Evolutionary conservation across 2,888 invertebrate species (phyloP).

Genomic region (Amaurobius ferox): DNA sequence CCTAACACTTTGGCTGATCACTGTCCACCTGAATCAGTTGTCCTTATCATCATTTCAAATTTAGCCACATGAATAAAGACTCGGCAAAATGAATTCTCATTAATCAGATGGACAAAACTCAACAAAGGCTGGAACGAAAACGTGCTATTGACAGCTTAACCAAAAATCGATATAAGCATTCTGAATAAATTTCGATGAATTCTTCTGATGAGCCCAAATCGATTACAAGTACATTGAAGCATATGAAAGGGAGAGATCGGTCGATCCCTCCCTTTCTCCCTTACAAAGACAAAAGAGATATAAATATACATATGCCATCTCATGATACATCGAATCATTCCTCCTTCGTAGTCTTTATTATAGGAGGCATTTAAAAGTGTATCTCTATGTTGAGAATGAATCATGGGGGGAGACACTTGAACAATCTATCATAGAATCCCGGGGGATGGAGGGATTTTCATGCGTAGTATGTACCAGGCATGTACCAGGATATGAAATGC

Average conservation of each 20-base stretch:
- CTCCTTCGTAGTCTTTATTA: conserved; percentile 67
- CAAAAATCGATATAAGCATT: conserved; percentile 31
- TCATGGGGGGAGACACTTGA: conserved; percentile 37
- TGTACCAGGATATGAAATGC: conserved; percentile 37
- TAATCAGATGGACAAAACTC: conserved; percentile 39
- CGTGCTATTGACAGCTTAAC: conserved; percentile 60
- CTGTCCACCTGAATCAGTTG: conserved; percentile 1
- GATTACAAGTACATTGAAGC: conserved; percentile 19
- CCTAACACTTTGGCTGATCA: no score
- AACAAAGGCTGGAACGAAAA: conserved; percentile 22
- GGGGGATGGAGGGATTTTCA: conserved; percentile 38
- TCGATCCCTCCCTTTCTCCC: background rate
- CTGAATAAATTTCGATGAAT: conserved; percentile 45
- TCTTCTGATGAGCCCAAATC: conserved; percentile 24
- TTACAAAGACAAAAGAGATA: conserved; percentile 5
- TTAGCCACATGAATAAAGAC: background rate
- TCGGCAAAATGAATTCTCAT: conserved; percentile 31
- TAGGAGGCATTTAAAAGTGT: conserved; percentile 63
- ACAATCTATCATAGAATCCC: conserved; percentile 60
- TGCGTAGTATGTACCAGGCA: conserved; percentile 1
- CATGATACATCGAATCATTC: conserved; percentile 54
- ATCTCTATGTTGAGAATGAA: conserved; percentile 39
- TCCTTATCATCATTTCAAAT: background rate
- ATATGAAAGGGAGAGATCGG: conserved; percentile 12
- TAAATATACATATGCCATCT: background rate